Base-by-base conservation (phyloP, 2,797 vertebrate species). In the Sebastes cheni region DNA sequence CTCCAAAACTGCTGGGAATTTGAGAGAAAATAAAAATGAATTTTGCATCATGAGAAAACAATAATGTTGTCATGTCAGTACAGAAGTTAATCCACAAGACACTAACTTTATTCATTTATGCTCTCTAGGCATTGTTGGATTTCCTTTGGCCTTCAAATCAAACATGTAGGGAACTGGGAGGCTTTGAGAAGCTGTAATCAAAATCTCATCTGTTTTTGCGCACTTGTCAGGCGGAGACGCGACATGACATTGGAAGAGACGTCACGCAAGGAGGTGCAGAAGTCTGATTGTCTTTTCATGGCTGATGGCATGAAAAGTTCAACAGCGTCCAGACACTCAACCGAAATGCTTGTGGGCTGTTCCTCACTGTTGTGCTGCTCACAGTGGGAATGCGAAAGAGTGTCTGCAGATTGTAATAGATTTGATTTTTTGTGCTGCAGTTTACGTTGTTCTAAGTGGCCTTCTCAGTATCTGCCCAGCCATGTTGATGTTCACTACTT, bases 241-340 rank as follows among this genome's bases (percentile, higher is more conserved):
- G 6, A 34, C 69, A 29, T 64, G 29, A 23, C 25, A 71, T n/a
- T 25, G 50, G 55, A 20, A 6, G 12, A 12, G 23, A 69, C 8
- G 46, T 20, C 18, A 50, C 34, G 50, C 5, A 42, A 46, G n/a
- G 39, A 61, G 54, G 30, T 20, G 46, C 39, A 69, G 20, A 69
- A n/a, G 36, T 42, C 27, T 67, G 71, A 52, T 58, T 36, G 61
- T 16, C 60, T 79, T 86, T 84, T 82, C n/a, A 56, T 60, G n/a
- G 61, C 54, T 72, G 42, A 66, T 29, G 32, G 42, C 27, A n/a
- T 14, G n/a, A 77, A 72, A 80, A 60, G 65, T 55, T 67, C 59
- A 54, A 8, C 39, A 20, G 61, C 25, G 30, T 30, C 27, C 61
- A 55, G 67, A 71, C 13, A 23, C 18, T 56, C 7, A n/a, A 52